Conservation (phyloP, 2,888 invertebrate genomes). For the Drosophila meridiana region DNA sequence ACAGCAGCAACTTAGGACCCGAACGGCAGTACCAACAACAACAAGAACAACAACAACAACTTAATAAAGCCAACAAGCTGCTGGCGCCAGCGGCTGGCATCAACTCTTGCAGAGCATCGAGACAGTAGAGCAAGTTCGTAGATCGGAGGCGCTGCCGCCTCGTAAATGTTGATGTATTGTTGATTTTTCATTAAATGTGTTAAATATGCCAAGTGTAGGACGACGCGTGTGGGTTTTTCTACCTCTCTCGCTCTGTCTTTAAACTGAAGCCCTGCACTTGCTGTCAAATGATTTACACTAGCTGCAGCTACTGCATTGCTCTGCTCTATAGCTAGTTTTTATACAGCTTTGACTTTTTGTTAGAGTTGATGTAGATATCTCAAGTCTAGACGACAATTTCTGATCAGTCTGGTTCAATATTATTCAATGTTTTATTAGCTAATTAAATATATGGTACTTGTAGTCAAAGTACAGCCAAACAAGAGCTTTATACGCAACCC, state of each 20-base stretch:
- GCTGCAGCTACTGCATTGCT: slow-evolving; percentile 26
- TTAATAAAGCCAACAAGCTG: slow-evolving; percentile 74
- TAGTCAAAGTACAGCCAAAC: neutral
- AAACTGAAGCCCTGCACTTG: slow-evolving; percentile 55
- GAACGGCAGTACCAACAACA: slow-evolving; percentile 28
- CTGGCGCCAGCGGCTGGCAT: slow-evolving; percentile 61
- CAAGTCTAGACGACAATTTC: neutral
- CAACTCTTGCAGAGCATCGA: slow-evolving; percentile 26
- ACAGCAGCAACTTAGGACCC: slow-evolving; percentile 51
- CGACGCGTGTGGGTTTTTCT: slow-evolving; percentile 75
- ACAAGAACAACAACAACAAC: slow-evolving; percentile 56
- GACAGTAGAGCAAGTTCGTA: slow-evolving; percentile 32
- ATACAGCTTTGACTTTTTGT: neutral
- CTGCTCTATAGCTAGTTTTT: neutral
- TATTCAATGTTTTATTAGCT: neutral
- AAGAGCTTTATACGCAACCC: slow-evolving; percentile 12
- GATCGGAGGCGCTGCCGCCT: slow-evolving; percentile 42
- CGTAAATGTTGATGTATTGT: slow-evolving; percentile 77
- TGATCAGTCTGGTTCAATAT: neutral
- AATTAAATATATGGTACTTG: slow-evolving; percentile 29
- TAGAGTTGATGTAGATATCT: neutral
- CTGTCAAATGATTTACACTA: slow-evolving; percentile 27
- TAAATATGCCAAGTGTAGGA: slow-evolving; percentile 76
- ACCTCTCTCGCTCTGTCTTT: slow-evolving; percentile 9
- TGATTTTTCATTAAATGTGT: slow-evolving; percentile 80